A percentile compares a stretch with the other conserved stretches of the same genome.
Conservation (phyloP, 2,888 invertebrate genomes). For the Eilema griseolum region DNA sequence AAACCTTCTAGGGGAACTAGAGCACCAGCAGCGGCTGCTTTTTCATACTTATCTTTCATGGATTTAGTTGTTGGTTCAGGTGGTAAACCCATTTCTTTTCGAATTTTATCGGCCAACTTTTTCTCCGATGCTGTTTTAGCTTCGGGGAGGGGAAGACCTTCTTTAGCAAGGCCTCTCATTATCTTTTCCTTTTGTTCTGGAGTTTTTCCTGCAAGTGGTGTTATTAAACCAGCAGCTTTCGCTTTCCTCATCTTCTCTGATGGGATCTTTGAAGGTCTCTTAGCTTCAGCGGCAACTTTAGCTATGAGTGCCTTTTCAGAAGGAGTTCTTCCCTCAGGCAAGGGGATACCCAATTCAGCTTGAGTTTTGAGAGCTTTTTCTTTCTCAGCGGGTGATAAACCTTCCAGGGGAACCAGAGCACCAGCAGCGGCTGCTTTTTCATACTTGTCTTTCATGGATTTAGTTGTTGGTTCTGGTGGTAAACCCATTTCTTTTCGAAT, state of each 20-base stretch:
- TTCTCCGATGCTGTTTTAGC: neutral
- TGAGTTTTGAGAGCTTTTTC: conserved; percentile 31
- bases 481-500: no score
- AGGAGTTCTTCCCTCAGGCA: conserved; percentile 43
- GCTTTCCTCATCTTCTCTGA: neutral
- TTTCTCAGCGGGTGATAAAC: no score
- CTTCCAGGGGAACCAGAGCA: no score
- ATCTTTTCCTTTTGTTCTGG: no score
- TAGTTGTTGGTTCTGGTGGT: no score
- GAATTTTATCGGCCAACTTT: neutral
- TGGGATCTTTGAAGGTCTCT: neutral
- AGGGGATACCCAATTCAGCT: conserved; percentile 30
- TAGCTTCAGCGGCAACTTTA: conserved; percentile 34
- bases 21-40: neutral
- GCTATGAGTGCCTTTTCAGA: conserved; percentile 47
- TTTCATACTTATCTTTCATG: neutral
- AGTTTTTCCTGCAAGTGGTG: no score
- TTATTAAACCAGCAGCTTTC: neutral
- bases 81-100: neutral
- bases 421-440: no score
- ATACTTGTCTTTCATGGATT: no score
- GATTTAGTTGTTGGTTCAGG: neutral
- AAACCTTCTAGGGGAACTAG: neutral
- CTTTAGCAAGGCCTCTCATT: neutral
- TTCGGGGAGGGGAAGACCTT: neutral